Conservation (phyloP, 2,888 invertebrate species). For the Molorchus minor region DNA sequence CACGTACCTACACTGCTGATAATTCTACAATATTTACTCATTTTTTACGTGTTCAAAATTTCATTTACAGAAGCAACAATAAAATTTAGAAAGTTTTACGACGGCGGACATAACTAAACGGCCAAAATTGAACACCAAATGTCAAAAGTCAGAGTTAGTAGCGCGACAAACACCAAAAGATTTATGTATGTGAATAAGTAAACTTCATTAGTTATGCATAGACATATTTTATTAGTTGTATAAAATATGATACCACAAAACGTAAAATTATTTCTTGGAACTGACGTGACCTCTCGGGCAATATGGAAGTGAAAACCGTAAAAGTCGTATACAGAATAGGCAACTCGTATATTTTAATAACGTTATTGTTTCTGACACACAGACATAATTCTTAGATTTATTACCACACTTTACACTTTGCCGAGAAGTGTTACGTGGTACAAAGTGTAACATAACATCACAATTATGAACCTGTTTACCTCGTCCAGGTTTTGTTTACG, state of each 20-base stretch:
- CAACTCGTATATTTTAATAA: slow-evolving; percentile 8
- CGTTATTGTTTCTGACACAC: slow-evolving; percentile 12
- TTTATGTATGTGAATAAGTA: background rate
- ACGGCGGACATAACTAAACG: background rate
- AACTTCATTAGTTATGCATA: slow-evolving; percentile 13
- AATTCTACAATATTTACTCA: no score
- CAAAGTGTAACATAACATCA: slow-evolving; percentile 19
- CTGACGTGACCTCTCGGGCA: slow-evolving; percentile 6
- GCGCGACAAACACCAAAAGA: background rate
- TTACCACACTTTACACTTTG: slow-evolving; percentile 25
- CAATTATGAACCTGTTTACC: slow-evolving; percentile 33
- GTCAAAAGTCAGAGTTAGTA: background rate
- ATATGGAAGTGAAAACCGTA: slow-evolving; percentile 1
- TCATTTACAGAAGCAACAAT: background rate
- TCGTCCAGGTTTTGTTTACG: slow-evolving; percentile 25
- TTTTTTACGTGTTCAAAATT: no score
- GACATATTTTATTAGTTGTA: slow-evolving; percentile 1
- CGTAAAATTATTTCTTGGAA: background rate
- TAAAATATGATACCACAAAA: background rate
- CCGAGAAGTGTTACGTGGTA: slow-evolving; percentile 27
- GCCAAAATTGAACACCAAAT: background rate
- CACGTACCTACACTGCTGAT: no score
- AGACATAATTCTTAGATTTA: slow-evolving; percentile 31
- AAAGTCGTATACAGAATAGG: slow-evolving; percentile 1
- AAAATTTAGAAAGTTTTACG: slow-evolving; percentile 8